Conservation (phyloP, 2,797 vertebrate species). For the Ataeniobius toweri region DNA sequence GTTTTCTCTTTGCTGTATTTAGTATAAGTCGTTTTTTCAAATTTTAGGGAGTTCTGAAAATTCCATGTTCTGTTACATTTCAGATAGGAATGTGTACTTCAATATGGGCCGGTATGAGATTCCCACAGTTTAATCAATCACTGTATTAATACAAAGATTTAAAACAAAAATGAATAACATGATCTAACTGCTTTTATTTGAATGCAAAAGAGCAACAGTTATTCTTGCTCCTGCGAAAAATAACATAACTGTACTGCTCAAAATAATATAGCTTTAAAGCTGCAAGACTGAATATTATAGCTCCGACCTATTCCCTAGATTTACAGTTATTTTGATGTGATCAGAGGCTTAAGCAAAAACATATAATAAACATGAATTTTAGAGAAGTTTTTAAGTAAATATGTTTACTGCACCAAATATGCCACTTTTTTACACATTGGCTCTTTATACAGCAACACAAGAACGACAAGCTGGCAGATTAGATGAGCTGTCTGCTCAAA, state of each 20-base stretch:
- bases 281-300: not conserved
- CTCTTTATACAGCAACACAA: not conserved
- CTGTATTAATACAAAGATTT: not conserved
- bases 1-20: not conserved
- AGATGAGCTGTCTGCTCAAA: not conserved
- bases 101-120: not conserved
- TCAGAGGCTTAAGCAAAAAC: not conserved
- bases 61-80: too few species aligned
- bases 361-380: not conserved
- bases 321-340: not conserved
- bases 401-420: not conserved
- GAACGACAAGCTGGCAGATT: not conserved
- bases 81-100: not conserved
- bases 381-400: not conserved
- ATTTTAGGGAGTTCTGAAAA: not conserved
- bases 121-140: not conserved
- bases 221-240: not conserved
- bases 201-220: not conserved
- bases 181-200: not conserved
- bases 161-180: not conserved
- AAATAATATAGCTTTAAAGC: too few species aligned
- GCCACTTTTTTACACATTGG: not conserved
- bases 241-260: too few species aligned
- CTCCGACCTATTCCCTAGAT: not conserved
- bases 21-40: not conserved